Evolutionary conservation across 2,113 vertebrate species (phyloP).

Genomic region (Oplegnathus fasciatus): DNA sequence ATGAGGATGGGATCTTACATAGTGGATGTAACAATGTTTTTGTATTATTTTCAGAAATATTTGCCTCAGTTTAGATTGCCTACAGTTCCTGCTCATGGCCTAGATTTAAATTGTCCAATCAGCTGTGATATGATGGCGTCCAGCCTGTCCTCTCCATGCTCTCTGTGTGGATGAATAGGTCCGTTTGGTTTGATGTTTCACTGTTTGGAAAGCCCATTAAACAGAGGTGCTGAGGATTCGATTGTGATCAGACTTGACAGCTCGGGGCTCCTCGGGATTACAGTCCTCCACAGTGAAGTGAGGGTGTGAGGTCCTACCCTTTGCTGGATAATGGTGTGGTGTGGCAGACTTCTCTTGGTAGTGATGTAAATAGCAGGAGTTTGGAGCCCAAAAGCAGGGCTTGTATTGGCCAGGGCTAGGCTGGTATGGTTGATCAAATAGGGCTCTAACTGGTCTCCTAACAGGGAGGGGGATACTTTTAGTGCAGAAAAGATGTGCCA

Average conservation of each 20-base stretch:
- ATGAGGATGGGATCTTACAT: background rate
- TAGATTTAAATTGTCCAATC: conserved; percentile 19
- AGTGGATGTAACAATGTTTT: background rate
- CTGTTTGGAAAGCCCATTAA: conserved; percentile 40
- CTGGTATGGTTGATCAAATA: background rate
- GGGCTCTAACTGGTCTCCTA: background rate
- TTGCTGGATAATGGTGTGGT: background rate
- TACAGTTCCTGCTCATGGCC: conserved; percentile 14
- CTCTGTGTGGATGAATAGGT: conserved; percentile 22
- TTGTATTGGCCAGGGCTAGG: background rate
- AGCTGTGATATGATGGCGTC: conserved; percentile 24
- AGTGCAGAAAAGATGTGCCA: background rate
- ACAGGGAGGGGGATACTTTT: no score
- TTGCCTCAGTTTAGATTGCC: background rate
- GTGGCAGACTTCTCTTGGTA: background rate
- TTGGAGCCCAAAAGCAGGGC: background rate
- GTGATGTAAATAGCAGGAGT: background rate
- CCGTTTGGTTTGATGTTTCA: conserved; percentile 6
- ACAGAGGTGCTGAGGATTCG: conserved; percentile 14
- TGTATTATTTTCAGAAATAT: background rate
- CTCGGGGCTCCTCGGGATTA: conserved; percentile 28
- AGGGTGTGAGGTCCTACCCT: conserved; percentile 26
- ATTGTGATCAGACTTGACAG: conserved; percentile 52
- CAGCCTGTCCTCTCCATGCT: background rate
- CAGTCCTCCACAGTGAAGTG: conserved; percentile 19